A percentile compares a stretch with the other conserved stretches of the same genome.
These are phyloP conservation scores for Gastracanthus pulcherrimus DNA, from an alignment of 2,888 invertebrate species.

Conservation along the genomic window DNA sequence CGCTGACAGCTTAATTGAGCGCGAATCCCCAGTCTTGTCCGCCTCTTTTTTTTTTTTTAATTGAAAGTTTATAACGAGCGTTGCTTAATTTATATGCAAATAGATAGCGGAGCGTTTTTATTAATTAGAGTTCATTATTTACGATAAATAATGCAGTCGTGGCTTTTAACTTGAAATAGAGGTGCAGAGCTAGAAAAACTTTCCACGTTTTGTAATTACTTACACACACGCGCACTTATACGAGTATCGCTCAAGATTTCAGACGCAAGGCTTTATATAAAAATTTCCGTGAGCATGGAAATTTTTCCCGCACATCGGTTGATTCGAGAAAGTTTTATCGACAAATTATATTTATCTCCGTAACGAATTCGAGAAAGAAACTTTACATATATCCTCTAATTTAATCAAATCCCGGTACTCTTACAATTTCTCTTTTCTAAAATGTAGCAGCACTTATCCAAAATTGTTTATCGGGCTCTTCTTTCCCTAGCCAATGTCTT, in stretches of 20 bases:
- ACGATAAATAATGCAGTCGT: neutral
- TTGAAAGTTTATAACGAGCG: neutral
- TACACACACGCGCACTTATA: too few species aligned
- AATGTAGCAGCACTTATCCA: neutral
- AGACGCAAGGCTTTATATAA: too few species aligned
- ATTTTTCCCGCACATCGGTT: neutral
- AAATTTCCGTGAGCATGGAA: neutral
- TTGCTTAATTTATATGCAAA: constrained; percentile 29
- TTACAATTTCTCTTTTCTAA: neutral
- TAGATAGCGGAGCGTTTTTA: constrained; percentile 3
- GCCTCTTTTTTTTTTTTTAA: constrained; percentile 1
- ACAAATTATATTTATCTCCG: neutral
- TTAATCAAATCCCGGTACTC: neutral
- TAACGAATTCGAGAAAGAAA: neutral
- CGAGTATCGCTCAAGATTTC: too few species aligned
- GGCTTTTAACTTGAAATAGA: neutral
- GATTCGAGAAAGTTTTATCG: neutral
- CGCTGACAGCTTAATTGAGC: constrained; percentile 32
- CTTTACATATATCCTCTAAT: neutral
- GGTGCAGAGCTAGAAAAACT: neutral
- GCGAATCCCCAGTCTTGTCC: neutral
- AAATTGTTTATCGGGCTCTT: constrained; percentile 42
- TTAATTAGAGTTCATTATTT: constrained; percentile 11
- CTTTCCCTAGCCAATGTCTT: neutral
- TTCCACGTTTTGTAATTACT: too few species aligned